Evolutionary conservation across 1,140 invertebrate species (phyloP).

Genomic region (Drosophila lini): DNA sequence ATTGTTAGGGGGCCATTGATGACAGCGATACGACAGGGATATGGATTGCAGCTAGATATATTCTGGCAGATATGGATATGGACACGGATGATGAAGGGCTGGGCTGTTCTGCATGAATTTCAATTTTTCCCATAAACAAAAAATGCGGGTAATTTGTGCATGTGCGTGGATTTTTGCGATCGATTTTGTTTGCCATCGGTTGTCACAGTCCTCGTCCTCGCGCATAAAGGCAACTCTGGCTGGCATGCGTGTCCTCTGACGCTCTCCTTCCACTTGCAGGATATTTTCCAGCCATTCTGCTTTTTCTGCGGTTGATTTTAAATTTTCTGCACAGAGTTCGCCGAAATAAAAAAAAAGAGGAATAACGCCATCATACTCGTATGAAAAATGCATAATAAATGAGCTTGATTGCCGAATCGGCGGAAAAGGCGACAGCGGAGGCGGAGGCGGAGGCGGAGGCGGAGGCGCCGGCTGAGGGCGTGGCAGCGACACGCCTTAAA

Average conservation of each 20-base stretch:
- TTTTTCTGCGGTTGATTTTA: slow-evolving; percentile 79
- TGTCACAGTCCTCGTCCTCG: slow-evolving; percentile 37
- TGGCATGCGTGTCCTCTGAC: slow-evolving; percentile 27
- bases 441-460: neutral
- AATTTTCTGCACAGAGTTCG: slow-evolving; percentile 61
- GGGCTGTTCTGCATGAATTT: slow-evolving; percentile 70
- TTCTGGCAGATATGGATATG: slow-evolving; percentile 38
- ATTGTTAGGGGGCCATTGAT: slow-evolving; percentile 57
- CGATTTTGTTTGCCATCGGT: slow-evolving; percentile 36
- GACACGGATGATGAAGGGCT: slow-evolving; percentile 45
- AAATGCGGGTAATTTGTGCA: slow-evolving; percentile 80
- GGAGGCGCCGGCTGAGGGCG: slow-evolving; percentile 12
- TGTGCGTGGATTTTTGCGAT: slow-evolving; percentile 40
- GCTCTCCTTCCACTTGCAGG: slow-evolving; percentile 2
- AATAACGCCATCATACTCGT: slow-evolving; percentile 54
- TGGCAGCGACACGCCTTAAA: slow-evolving; percentile 52
- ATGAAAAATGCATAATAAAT: slow-evolving; percentile 83
- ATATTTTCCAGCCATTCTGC: slow-evolving; percentile 37
- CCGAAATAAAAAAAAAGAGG: slow-evolving; percentile 14
- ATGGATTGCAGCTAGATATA: slow-evolving; percentile 51
- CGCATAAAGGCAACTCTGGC: slow-evolving; percentile 46
- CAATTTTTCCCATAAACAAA: slow-evolving; percentile 72
- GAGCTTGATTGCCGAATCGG: slow-evolving; percentile 64
- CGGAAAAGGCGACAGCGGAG: slow-evolving; percentile 12
- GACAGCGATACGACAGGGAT: slow-evolving; percentile 77